Percentiles rank a stretch among this genome's conserved stretches.
Evolutionary conservation across 2,888 invertebrate species (phyloP).

Genomic region (Stenodera caucasica): DNA sequence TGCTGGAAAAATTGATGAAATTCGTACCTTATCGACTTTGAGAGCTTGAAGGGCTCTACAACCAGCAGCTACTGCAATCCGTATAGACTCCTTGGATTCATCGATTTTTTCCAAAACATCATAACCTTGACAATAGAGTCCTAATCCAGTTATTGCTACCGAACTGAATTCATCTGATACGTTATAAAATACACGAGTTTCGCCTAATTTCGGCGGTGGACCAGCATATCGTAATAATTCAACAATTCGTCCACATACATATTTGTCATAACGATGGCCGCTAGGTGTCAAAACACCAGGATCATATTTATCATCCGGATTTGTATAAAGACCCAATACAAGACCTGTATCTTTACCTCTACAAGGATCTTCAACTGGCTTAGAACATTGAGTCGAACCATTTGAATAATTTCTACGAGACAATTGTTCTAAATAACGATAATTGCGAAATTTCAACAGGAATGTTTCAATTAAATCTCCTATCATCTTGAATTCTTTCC

Average conservation of each 20-base stretch:
- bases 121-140: slow-evolving; percentile 67
- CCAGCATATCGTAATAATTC: slow-evolving; percentile 55
- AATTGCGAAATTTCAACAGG: too few relatives aligned
- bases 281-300: slow-evolving; percentile 65
- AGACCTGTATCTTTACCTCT: slow-evolving; percentile 56
- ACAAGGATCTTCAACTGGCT: slow-evolving; percentile 41
- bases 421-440: too few relatives aligned
- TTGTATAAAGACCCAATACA: slow-evolving; percentile 67
- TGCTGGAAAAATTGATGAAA: not conserved
- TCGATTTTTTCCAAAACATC: slow-evolving; percentile 71
- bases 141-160: slow-evolving; percentile 76
- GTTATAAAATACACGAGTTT: slow-evolving; percentile 66
- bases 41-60: slow-evolving; percentile 61
- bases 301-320: slow-evolving; percentile 58
- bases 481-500: too few relatives aligned
- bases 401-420: not conserved
- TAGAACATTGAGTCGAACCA: not conserved
- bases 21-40: slow-evolving; percentile 53
- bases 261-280: slow-evolving; percentile 63
- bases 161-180: slow-evolving; percentile 65
- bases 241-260: slow-evolving; percentile 60
- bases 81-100: slow-evolving; percentile 73
- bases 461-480: too few relatives aligned
- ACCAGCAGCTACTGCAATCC: slow-evolving; percentile 68
- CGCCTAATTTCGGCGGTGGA: slow-evolving; percentile 60